Percentiles rank a stretch among this genome's conserved stretches.
phyloP scores from a whole-genome alignment of 2,113 vertebrate genomes.

The Oxyruncus cristatus region DNA sequence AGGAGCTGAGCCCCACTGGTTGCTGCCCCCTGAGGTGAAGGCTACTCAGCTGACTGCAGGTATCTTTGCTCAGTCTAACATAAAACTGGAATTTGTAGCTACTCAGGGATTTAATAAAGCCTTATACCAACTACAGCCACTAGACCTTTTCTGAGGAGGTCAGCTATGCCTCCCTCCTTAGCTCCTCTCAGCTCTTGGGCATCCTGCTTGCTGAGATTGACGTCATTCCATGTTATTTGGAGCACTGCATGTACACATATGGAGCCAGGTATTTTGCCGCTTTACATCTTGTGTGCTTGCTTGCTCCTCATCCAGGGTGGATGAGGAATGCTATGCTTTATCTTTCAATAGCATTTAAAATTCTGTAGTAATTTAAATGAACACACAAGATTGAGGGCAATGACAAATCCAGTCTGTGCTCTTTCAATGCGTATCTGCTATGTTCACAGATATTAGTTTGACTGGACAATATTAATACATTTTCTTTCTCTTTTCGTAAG shows the following conservation, averaged over 20 bases:
- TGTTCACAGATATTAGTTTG: not conserved
- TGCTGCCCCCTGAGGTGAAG: not conserved
- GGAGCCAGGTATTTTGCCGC: not conserved
- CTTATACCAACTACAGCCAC: not conserved
- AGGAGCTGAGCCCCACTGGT: not conserved
- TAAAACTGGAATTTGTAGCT: not conserved
- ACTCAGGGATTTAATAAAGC: not conserved
- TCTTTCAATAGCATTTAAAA: not conserved
- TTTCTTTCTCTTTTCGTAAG: not conserved
- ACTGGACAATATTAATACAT: not conserved
- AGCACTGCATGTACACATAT: not conserved
- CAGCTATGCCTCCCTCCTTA: not conserved
- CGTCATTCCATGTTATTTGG: not conserved
- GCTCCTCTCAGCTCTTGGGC: not conserved
- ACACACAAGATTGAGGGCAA: not conserved
- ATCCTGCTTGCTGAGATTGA: not conserved
- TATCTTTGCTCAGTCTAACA: not conserved
- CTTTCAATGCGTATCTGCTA: not conserved
- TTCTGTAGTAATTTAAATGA: not conserved
- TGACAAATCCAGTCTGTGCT: not conserved
- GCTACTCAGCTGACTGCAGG: not conserved
- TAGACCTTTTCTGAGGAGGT: not conserved
- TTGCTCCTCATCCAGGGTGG: not conserved
- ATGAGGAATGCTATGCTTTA: not conserved
- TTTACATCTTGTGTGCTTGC: not conserved